Evolutionary conservation across 2,797 vertebrate genomes (phyloP), one percentile per base, ranked within the genome.

Genomic region (Choloepus didactylus): DNA sequence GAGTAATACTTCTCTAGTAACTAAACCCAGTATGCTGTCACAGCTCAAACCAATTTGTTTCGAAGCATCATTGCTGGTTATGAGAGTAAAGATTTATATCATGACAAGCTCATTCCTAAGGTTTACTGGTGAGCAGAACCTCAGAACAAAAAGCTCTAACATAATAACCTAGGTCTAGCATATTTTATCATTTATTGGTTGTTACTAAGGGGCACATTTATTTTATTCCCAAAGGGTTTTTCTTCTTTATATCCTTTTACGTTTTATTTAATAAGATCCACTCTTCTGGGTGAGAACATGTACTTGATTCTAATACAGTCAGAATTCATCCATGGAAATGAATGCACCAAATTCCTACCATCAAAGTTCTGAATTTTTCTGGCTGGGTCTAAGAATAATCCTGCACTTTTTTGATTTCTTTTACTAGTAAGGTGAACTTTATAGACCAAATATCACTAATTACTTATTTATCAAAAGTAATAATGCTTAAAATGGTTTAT

Each of bases 1-100:
- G 41, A 76, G 12, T 93, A 70, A 91, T 16, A 94, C 62, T 91
- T 96, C 41, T 86, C n/a, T 82, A 67, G 86, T 44, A 82, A 89
- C 10, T 70, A 95, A 92, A 86, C 56, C 35, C 72, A 15, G 15
- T 59, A 49, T 70, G 51, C 64, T 93, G 23, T 92, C 86, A 91
- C 59, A 69, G 19, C 72, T 90, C 66, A 94, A 91, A 86, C 5
- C 46, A 85, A 90, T 23, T 93, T 75, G 80, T 59, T 84, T 81
- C 54, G 60, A 93, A 25, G 27, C 18, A 81, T 83, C 60, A 76
- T 38, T 87, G 21, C 16, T 91, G 19, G 69, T 92, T 82, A 93
- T 62, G 41, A 91, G 56, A 85, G 67, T 87, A 77, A 91, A 91
- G 27, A 94, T 27, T 44, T 95, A 2, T 21, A 15, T 49, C 12